Evolutionary conservation across 2,113 vertebrate species (phyloP), one percentile per base, ranked within the genome.

Genomic region (Circaetus cinerascens): DNA sequence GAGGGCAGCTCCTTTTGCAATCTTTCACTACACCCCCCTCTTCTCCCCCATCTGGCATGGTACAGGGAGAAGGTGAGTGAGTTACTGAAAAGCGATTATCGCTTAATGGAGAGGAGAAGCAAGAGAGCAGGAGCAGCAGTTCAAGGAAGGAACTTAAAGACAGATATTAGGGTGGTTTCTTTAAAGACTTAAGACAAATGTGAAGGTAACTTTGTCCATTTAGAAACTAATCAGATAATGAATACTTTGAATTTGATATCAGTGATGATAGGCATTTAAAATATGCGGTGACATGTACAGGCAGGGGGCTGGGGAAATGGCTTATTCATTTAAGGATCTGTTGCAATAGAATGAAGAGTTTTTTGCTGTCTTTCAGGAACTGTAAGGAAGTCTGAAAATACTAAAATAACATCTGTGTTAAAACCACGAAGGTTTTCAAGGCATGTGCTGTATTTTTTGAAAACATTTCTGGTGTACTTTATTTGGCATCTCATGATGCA

Each of bases 31-130:
- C 9, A 5, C 3, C 3, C 15, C 10, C 3, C 2, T 5, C 8
- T 15, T 7, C 3, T 1, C 2, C 4, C 26, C 25, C 7, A 0
- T 48, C 21, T 36, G 20, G 3, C 13, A 22, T 21, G n/a, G 23
- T 30, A 20, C 29, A 34, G 29, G 20, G 41, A 30, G 29, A 87
- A 88, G 38, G 25, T 25, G 40, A 67, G 25, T 3, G 50, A 25
- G 11, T 46, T 68, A 9, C 23, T 64, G 30, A 29, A 10, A 34
- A 29, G 6, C 9, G 50, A 4, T 27, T 25, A 26, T 2, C 2
- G 2, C 9, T 34, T 45, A 30, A 30, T 4, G 7, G 73, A 34
- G 15, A 71, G 10, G 17, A 13, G 56, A 80, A 91, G 41, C 3
- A 9, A 15, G 17, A 43, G 8, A 40, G 22, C 15, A 66, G 45